Evolutionary conservation across 2,888 invertebrate species (phyloP), one percentile per base, ranked within the genome.

Genomic region (Diogma glabrata): DNA sequence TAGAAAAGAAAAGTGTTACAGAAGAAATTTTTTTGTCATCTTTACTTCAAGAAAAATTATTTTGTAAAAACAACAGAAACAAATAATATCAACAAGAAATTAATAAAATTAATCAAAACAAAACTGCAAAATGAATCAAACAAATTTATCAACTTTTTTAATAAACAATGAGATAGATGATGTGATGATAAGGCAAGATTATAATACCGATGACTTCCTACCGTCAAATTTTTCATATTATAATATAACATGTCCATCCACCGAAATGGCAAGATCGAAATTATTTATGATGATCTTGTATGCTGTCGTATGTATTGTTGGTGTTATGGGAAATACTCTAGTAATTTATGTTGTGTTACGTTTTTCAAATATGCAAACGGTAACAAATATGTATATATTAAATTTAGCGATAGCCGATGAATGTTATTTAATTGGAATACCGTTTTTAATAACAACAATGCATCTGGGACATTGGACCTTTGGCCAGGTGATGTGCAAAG

Each of bases 311-410:
- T 88, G 86, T 66, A 71, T 88, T 22, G 79, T 87, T 10, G 89
- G 89, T 1, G 73, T 89, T 2, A 77, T 87, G 17, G 89, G 89
- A 12, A 90, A 90, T 69, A 83, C 87, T 0, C 72, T 90, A 28
- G 89, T 90, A 56, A 88, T 89, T 60, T 87, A 87, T 70, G 87
- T 87, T 20, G 87, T 88, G 19, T 72, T 85, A 16, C 77, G 88
- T 47, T 89, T 85, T 70, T 85, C 86, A 53, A 88, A 88, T 69
- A 89, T 89, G 89, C 87, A 89, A 64, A 89, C 88, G 1, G 88
- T 89, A 48, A 89, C 89, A 56, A 89, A 90, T 66, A 84, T 87
- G 80, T 89, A 89, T 70, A 88, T 90, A 56, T 81, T 87, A 20
- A 89, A 89, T 66, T 69, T 90, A 55, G 90, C 89, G 14, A 82